Base-by-base conservation (phyloP, 2,113 vertebrate genomes). In the Coturnix japonica region DNA sequence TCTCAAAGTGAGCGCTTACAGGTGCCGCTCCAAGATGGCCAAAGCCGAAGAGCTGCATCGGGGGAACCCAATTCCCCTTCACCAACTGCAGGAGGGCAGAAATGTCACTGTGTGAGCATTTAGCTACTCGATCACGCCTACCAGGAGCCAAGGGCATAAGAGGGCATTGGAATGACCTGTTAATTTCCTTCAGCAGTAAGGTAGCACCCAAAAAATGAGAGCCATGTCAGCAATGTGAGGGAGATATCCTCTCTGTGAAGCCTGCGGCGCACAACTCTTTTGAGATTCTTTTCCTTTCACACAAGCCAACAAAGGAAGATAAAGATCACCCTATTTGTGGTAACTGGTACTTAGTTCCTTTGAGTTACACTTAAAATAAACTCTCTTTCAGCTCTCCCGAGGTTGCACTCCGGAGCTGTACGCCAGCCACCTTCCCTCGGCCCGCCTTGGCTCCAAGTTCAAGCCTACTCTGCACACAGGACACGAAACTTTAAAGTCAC, bases 1-100 rank as follows among this genome's bases (percentile, higher is more conserved):
- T 98, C 98, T 99, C 98, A 97, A 98, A 98, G 98, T 99, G 99
- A 99, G 98, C 95, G 85, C 97, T 98, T 98, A 98, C 99, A 99
- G 99, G 99, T 99, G 99, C 98, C 97, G n/a, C 85, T 95, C 65
- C 7, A 4, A 79, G 75, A 89, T 25, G 76, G 77, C 88, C 92
- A 18, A 73, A 94, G 88, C 64, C 77, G 90, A 51, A 89, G 92
- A 88, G 82, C 33, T 9, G 81, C 86, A 31, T 86, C 22, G 69
- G 74, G 71, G 93, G 84, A 88, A 67, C 59, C 56, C 61, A 3
- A 35, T 81, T 94, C 83, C 63, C 35, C n/a, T 81, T 64, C 84
- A 90, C 67, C 81, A 41, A 60, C 39, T 13, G 6, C 69, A 43
- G 81, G 84, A 84, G 54, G 67, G 67, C 33, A 91, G 81, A 84